A percentile compares a stretch with the other conserved stretches of the same genome.
Conservation (phyloP, 2,888 invertebrate genomes). For the Chelonus formosanus region DNA sequence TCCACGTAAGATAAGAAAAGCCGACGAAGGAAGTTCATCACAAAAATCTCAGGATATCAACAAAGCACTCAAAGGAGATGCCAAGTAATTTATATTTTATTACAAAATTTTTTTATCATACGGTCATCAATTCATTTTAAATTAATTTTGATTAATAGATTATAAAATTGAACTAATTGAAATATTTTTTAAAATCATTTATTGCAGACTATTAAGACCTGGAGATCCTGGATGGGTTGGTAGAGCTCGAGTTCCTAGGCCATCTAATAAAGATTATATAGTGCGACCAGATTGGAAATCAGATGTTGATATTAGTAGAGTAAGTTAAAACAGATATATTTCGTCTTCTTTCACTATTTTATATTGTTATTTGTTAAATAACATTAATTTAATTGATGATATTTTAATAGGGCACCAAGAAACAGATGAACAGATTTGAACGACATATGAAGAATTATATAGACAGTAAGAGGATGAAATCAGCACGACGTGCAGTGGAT, state of each 20-base stretch:
- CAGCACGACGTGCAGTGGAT: slow-evolving; percentile 85
- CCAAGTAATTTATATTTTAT: slow-evolving; percentile 64
- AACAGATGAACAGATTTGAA: slow-evolving; percentile 88
- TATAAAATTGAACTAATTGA: too few species aligned
- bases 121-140: too few species aligned
- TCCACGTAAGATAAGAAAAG: slow-evolving; percentile 68
- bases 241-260: slow-evolving; percentile 92
- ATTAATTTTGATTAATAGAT: too few species aligned
- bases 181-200: background rate
- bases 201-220: slow-evolving; percentile 77
- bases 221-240: slow-evolving; percentile 97
- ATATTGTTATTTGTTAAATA: too few species aligned
- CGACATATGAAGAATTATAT: slow-evolving; percentile 91
- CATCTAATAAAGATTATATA: slow-evolving; percentile 96
- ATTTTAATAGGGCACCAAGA: slow-evolving; percentile 74
- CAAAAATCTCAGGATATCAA: slow-evolving; percentile 70
- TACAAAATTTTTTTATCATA: slow-evolving; percentile 1
- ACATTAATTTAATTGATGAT: background rate
- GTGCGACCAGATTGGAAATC: slow-evolving; percentile 90
- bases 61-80: slow-evolving; percentile 72
- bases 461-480: slow-evolving; percentile 82
- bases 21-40: slow-evolving; percentile 66
- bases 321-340: slow-evolving; percentile 29
- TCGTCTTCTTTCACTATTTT: background rate
- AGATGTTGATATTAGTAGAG: slow-evolving; percentile 85